Evolutionary conservation across 2,888 invertebrate species (phyloP).

Genomic region (Macaria liturata): DNA sequence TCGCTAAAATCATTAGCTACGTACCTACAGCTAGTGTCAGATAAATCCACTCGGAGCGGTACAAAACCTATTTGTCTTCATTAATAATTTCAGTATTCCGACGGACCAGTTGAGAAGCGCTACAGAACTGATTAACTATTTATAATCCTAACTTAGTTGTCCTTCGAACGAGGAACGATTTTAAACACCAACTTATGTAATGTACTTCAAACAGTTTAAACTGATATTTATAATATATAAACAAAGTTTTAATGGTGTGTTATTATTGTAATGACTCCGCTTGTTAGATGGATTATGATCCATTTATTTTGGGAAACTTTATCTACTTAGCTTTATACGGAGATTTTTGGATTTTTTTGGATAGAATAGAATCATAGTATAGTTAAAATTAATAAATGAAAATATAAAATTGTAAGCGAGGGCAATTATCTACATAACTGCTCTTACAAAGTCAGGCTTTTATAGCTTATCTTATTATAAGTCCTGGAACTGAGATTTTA

Average conservation of each 20-base stretch:
- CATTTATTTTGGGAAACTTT: too few relatives aligned
- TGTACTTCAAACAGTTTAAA: neutral
- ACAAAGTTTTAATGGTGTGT: neutral
- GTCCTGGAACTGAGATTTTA: too few relatives aligned
- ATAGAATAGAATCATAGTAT: too few relatives aligned
- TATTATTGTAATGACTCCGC: conserved; percentile 2
- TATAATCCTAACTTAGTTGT: conserved; percentile 16
- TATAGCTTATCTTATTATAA: too few relatives aligned
- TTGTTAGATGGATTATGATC: neutral
- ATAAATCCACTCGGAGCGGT: neutral
- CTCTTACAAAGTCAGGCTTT: too few relatives aligned
- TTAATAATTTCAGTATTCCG: conserved; percentile 16
- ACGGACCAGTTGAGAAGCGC: conserved; percentile 14
- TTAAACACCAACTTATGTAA: neutral
- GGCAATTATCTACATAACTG: too few relatives aligned
- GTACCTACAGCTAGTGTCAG: neutral
- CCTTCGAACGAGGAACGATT: conserved; percentile 12
- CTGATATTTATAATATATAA: neutral
- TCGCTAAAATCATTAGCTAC: neutral
- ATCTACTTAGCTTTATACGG: too few relatives aligned
- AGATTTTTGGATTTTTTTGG: too few relatives aligned
- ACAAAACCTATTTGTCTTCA: conserved; percentile 9
- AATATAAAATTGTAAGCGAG: too few relatives aligned
- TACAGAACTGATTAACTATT: conserved; percentile 21
- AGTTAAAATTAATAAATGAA: too few relatives aligned